These are phyloP conservation scores for Drosophila histrio DNA, from an alignment of 2,888 invertebrate species.

Conservation along the genomic window DNA sequence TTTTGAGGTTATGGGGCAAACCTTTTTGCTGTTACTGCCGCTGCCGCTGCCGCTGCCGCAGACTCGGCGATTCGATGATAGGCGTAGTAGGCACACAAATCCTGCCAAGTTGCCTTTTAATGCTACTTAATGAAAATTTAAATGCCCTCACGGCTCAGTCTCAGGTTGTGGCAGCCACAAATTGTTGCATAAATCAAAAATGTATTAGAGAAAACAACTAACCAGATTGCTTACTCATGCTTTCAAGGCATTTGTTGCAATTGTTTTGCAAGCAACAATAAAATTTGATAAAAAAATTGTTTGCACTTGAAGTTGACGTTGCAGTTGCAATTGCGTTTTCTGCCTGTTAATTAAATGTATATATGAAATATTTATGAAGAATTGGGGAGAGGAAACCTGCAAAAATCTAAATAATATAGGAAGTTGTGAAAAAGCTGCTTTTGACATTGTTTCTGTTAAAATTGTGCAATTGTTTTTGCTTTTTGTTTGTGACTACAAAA, in stretches of 20 bases:
- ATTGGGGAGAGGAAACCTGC: neutral
- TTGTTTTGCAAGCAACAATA: neutral
- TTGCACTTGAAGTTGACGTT: neutral
- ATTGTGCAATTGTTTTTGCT: conserved; percentile 1
- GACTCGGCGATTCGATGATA: conserved; percentile 8
- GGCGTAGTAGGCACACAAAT: conserved; percentile 22
- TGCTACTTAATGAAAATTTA: conserved; percentile 55
- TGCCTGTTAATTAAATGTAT: conserved; percentile 47
- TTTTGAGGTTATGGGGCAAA: conserved; percentile 70
- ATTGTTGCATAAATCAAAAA: conserved; percentile 36
- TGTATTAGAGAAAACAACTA: conserved; percentile 14
- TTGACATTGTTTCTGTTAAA: conserved; percentile 19
- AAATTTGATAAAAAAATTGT: conserved; percentile 3
- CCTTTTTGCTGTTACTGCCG: conserved; percentile 64
- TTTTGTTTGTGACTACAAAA: conserved; percentile 19
- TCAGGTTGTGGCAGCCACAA: conserved; percentile 1
- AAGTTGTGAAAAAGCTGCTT: conserved; percentile 3
- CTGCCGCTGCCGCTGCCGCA: neutral
- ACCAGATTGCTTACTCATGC: conserved; percentile 15
- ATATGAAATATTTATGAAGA: conserved; percentile 25
- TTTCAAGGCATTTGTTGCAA: conserved; percentile 1
- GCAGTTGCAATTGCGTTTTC: neutral
- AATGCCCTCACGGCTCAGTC: conserved; percentile 30
- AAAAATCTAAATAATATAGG: neutral
- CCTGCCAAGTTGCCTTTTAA: conserved; percentile 32